Percentiles rank a stretch among this genome's conserved stretches.
Evolutionary conservation across 2,888 invertebrate genomes (phyloP).

Genomic region (Drosophila paranaensis): DNA sequence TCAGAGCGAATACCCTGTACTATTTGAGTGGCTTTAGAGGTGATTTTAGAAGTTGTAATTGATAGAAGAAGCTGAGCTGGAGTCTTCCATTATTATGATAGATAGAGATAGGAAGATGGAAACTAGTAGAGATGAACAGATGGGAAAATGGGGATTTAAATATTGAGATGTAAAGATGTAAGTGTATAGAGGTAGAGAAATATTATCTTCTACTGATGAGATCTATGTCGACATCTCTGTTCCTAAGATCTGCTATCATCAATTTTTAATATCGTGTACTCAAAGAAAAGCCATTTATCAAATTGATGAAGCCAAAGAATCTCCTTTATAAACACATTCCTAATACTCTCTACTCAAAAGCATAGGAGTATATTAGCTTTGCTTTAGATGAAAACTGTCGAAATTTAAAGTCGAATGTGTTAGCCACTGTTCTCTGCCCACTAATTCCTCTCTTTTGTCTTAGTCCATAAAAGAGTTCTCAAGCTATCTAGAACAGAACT

Average conservation of each 20-base stretch:
- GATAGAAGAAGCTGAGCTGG: no score
- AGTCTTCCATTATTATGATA: no score
- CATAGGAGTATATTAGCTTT: neutral
- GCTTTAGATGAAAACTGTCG: neutral
- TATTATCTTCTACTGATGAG: no score
- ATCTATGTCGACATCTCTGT: no score
- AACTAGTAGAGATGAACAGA: neutral
- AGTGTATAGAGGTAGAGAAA: neutral
- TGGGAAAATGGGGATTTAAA: neutral
- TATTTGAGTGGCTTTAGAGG: neutral
- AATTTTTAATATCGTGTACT: no score
- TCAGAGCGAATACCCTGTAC: constrained; percentile 2
- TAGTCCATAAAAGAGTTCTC: constrained; percentile 1
- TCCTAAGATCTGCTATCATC: no score
- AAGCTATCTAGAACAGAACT: constrained; percentile 8
- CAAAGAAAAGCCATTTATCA: no score
- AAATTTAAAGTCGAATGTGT: neutral
- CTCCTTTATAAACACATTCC: neutral
- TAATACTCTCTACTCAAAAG: neutral
- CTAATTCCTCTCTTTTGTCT: neutral
- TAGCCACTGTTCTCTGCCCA: neutral
- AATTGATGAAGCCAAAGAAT: neutral
- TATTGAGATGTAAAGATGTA: no score
- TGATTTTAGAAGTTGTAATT: no score
- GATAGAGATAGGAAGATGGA: neutral